Percentiles rank a stretch among this genome's conserved stretches.
Evolutionary conservation across 2,888 invertebrate genomes (phyloP).

Genomic region (Athalia circularis): DNA sequence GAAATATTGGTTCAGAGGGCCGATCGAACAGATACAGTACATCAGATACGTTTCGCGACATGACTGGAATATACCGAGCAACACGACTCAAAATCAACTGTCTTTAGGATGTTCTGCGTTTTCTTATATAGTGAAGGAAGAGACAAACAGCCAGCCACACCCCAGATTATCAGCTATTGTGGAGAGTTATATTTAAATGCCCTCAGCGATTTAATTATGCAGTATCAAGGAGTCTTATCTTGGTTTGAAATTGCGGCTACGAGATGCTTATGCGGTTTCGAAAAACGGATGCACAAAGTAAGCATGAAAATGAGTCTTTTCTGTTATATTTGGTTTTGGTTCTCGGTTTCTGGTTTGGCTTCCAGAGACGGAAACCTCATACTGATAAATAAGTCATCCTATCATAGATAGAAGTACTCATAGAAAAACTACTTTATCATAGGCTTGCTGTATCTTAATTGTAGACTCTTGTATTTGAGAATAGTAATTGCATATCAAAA

Average conservation of each 20-base stretch:
- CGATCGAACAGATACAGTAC: slow-evolving; percentile 44
- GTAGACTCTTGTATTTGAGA: no score
- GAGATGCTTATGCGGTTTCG: background rate
- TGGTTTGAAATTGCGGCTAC: background rate
- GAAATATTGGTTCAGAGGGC: slow-evolving; percentile 36
- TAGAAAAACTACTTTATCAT: background rate
- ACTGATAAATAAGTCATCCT: background rate
- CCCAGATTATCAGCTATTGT: background rate
- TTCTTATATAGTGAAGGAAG: slow-evolving; percentile 22
- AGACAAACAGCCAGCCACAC: slow-evolving; percentile 1
- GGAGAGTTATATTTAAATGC: background rate
- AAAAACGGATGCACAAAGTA: background rate
- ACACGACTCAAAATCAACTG: background rate
- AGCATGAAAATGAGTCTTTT: background rate
- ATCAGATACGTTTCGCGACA: slow-evolving; percentile 42
- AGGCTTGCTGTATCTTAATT: background rate
- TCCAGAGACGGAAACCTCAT: no score
- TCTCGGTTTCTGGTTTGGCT: background rate
- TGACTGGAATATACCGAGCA: background rate
- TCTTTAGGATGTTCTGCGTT: background rate
- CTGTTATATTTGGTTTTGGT: background rate
- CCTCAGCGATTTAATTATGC: background rate
- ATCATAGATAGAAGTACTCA: no score
- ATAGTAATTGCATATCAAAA: background rate
- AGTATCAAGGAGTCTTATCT: slow-evolving; percentile 3